These are phyloP conservation scores for Amblyjoppa proteus DNA, from an alignment of 2,888 invertebrate species.

Conservation along the genomic window DNA sequence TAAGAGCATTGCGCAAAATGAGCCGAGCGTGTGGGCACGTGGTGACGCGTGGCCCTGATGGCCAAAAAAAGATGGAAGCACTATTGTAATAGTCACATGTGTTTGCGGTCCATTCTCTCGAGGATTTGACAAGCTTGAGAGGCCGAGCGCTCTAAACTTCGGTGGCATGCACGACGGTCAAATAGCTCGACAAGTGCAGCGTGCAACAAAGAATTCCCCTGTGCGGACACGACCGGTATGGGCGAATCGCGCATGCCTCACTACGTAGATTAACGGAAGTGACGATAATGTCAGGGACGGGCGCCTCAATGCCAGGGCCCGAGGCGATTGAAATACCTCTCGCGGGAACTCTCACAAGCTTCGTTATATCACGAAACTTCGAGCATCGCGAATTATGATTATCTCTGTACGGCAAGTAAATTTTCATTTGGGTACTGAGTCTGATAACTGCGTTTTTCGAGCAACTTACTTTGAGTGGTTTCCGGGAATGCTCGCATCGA, in stretches of 20 bases:
- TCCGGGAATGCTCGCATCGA: not conserved
- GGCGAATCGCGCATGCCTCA: not conserved
- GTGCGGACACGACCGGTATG: not conserved
- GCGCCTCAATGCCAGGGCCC: slow-evolving; percentile 37
- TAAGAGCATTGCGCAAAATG: slow-evolving; percentile 51
- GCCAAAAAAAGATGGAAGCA: slow-evolving; percentile 41
- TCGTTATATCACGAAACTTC: not conserved
- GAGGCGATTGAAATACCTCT: not conserved
- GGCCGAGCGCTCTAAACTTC: not conserved
- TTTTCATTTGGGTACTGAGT: not conserved
- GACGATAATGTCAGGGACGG: slow-evolving; percentile 34
- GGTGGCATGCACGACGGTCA: not conserved
- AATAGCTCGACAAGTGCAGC: not conserved
- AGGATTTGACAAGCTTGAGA: not conserved
- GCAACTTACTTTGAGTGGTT: not conserved
- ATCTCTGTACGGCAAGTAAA: not conserved
- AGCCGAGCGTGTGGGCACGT: slow-evolving; percentile 7
- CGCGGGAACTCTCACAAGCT: not conserved
- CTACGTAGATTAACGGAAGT: slow-evolving; percentile 36
- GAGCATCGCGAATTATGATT: not conserved
- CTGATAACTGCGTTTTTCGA: not conserved
- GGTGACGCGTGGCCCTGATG: slow-evolving; percentile 15
- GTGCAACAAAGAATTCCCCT: not conserved
- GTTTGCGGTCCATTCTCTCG: not conserved
- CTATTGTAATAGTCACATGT: not conserved